Evolutionary conservation across 2,797 vertebrate species (phyloP).

Genomic region (Semaprochilodus insignis): DNA sequence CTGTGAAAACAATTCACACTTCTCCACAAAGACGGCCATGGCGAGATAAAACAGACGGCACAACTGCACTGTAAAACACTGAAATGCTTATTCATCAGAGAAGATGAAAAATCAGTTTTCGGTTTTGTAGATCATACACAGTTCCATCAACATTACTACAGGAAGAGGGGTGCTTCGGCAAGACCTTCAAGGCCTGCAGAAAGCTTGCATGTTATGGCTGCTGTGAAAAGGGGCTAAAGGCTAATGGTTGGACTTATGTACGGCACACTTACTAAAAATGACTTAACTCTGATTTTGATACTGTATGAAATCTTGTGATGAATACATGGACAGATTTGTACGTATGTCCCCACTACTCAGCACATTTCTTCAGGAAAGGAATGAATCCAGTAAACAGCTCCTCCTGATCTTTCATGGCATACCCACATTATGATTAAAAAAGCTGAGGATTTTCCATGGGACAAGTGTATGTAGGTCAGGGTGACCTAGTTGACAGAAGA

Average conservation of each 20-base stretch:
- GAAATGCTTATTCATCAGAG: no score
- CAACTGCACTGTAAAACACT: no score
- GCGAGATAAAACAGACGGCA: no score
- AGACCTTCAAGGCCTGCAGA: background rate
- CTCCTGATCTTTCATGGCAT: constrained; percentile 43
- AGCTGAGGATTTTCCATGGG: constrained; percentile 64
- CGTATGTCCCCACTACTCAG: background rate
- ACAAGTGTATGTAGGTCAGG: constrained; percentile 68
- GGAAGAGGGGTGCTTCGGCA: no score
- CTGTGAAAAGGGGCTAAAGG: background rate
- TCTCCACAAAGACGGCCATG: no score
- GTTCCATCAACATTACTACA: no score
- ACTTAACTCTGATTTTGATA: background rate
- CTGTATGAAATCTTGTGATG: background rate
- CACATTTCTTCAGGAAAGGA: background rate
- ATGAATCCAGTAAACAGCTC: constrained; percentile 33
- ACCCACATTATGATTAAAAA: constrained; percentile 53
- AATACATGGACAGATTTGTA: background rate
- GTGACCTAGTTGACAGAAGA: constrained; percentile 69
- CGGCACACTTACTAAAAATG: background rate
- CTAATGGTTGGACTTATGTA: background rate
- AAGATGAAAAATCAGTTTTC: no score
- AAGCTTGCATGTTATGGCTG: background rate
- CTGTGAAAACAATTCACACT: no score
- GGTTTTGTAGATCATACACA: no score